Conservation (phyloP, 53 echinoderm and acorn worm species). For the Arbacia lixula region DNA sequence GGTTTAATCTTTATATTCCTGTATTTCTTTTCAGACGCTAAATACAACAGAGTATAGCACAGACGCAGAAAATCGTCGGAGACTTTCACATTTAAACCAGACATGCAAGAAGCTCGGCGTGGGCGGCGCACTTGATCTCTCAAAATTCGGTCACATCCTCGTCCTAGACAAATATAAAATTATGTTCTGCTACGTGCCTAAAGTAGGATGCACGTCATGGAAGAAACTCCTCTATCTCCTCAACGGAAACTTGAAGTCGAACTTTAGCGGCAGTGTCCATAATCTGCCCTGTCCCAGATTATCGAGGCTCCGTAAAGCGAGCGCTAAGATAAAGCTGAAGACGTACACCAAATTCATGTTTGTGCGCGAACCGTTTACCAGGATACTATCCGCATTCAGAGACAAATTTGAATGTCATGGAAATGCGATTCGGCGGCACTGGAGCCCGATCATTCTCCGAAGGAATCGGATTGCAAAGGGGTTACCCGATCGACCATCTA, state of each 20-base stretch:
- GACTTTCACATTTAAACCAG: conserved; percentile 33
- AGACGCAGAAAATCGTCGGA: too few relatives aligned
- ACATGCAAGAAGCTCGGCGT: neutral
- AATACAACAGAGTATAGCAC: too few relatives aligned
- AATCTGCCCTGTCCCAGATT: neutral
- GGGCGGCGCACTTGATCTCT: neutral
- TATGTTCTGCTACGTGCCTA: conserved; percentile 24
- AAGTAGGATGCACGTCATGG: conserved; percentile 29
- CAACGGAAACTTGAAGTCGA: conserved; percentile 13
- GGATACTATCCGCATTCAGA: conserved; percentile 38
- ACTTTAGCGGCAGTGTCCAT: neutral
- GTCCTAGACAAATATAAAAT: conserved; percentile 15
- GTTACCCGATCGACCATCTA: neutral
- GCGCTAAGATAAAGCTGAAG: neutral
- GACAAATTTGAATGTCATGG: conserved; percentile 21
- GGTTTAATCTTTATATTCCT: too few relatives aligned
- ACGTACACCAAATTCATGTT: conserved; percentile 19
- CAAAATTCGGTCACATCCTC: neutral
- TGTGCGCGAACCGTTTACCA: conserved; percentile 39
- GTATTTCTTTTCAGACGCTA: too few relatives aligned
- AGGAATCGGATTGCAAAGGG: neutral
- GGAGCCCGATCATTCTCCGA: neutral
- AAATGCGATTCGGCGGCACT: neutral
- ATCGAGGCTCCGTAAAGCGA: neutral
- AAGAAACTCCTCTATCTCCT: conserved; percentile 5